Base-by-base conservation (phyloP, 2,888 invertebrate species). In the Calephelis perditalis region DNA sequence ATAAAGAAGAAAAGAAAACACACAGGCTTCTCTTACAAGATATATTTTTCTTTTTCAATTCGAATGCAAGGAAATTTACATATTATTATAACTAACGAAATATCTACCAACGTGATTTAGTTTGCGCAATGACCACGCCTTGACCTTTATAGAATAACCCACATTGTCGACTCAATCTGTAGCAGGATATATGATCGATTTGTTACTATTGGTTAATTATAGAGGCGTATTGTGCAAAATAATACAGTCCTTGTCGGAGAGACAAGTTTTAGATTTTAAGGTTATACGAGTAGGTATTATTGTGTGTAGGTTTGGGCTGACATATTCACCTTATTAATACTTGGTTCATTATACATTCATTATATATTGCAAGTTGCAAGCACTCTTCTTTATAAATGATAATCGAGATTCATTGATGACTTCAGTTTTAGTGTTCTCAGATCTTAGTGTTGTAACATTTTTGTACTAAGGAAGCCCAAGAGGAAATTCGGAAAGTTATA, bases 101-200 rank as follows among this genome's bases (percentile, higher is more conserved):
- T 35, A 52, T 11, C 52, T 63, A 58, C 60, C 64, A 61, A 59
- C 58, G 61, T 35, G 4, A 52, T 69, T 64, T 63, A 72, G 75
- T 70, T 70, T 68, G 72, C 71, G 67, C 67, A 73, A 69, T 71
- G 71, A 68, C 71, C 73, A 72, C 76, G 68, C 86, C 86, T 86
- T 86, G 86, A 77, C 86, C 84, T 86, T 86, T 63, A 35, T 67
- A 66, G 75, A 76, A 77, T 75, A 70, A 74, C 75, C 72, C 74
- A 75, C 67, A 67, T 67, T 67, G 65, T 70, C 64, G 66, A 66
- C 63, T 61, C 62, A 65, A 70, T 71, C 65, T 67, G 70, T 68
- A 68, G 47, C 69, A 72, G 71, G 73, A 71, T 67, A 65, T 63
- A 80, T 78, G 75, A 78, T 75, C 78, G 70, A 65, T 73, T 63